Evolutionary conservation across 2,888 invertebrate species (phyloP).

Genomic region (Apotomis betuletana): DNA sequence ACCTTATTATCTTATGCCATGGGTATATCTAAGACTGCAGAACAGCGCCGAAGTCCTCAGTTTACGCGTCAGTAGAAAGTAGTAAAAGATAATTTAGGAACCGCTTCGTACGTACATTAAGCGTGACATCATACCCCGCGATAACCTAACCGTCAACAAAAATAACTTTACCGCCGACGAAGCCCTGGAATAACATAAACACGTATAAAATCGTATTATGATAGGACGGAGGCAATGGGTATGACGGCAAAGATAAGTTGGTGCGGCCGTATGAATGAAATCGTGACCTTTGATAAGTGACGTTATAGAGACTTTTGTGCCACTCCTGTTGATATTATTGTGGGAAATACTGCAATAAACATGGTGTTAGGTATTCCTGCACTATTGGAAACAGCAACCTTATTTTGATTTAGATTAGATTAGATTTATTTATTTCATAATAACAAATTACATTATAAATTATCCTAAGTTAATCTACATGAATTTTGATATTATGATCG

Average conservation of each 20-base stretch:
- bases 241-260: constrained; percentile 22
- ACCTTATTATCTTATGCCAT: too few species aligned
- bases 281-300: constrained; percentile 34
- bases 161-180: constrained; percentile 14
- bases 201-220: constrained; percentile 9
- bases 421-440: too few species aligned
- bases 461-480: too few species aligned
- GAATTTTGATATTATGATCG: too few species aligned
- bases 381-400: too few species aligned
- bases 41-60: too few species aligned
- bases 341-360: constrained; percentile 6
- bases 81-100: constrained; percentile 34
- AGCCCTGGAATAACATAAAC: constrained; percentile 24
- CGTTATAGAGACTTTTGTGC: constrained; percentile 20
- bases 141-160: constrained; percentile 28
- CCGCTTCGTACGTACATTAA: constrained; percentile 30
- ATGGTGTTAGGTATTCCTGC: not conserved
- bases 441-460: too few species aligned
- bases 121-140: constrained; percentile 26
- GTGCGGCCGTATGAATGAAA: constrained; percentile 31
- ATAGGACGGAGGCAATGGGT: not conserved
- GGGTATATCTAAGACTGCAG: too few species aligned
- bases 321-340: constrained; percentile 29
- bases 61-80: constrained; percentile 31
- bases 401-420: too few species aligned